Conservation (phyloP, 2,888 invertebrate species). For the Sphinx pinastri region DNA sequence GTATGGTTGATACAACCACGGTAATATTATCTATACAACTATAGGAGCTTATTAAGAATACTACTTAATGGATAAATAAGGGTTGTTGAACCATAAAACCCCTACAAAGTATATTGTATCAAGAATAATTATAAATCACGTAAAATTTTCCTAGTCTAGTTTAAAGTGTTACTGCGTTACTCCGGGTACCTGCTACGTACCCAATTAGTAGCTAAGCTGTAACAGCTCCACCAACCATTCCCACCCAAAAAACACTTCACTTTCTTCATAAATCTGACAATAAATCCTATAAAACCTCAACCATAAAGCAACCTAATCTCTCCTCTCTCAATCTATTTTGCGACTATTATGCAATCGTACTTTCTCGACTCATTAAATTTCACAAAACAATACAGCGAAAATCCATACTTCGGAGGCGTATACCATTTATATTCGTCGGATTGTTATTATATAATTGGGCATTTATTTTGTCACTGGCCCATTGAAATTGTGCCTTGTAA, state of each 20-base stretch:
- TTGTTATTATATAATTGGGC: constrained; percentile 43
- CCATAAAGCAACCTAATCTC: constrained; percentile 1
- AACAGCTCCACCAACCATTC: too few relatives aligned
- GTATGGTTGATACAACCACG: neutral
- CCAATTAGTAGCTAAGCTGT: too few relatives aligned
- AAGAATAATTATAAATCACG: too few relatives aligned
- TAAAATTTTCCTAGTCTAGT: too few relatives aligned
- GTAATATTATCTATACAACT: too few relatives aligned
- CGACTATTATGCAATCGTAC: constrained; percentile 11
- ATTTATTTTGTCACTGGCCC: constrained; percentile 41
- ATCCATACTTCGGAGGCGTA: constrained; percentile 35
- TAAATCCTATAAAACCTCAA: neutral
- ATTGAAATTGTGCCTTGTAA: constrained; percentile 39
- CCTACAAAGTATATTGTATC: too few relatives aligned
- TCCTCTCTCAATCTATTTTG: neutral
- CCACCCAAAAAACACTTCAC: neutral
- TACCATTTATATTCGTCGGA: constrained; percentile 52
- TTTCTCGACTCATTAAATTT: constrained; percentile 17
- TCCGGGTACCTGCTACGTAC: too few relatives aligned
- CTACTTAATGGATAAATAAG: neutral
- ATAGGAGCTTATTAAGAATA: neutral
- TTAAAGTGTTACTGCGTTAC: too few relatives aligned
- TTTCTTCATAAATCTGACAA: neutral
- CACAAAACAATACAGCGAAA: constrained; percentile 29
- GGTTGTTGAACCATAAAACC: too few relatives aligned